Evolutionary conservation across 2,113 vertebrate genomes (phyloP), one percentile per base, ranked within the genome.

Genomic region (Scophthalmus maximus): DNA sequence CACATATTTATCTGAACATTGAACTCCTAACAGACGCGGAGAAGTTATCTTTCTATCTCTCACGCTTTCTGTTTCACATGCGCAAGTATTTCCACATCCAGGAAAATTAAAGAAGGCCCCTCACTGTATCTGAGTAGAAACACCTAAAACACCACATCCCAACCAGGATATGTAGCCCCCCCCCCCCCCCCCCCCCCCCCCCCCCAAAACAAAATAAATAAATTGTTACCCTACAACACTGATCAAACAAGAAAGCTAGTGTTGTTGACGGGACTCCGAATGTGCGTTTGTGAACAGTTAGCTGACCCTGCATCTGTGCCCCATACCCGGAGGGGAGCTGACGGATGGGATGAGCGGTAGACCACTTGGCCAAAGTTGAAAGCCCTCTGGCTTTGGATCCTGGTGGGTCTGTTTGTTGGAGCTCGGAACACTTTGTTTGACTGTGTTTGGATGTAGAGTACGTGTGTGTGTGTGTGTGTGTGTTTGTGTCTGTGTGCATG

Each of bases 311-410:
- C 44, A 65, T 82, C 29, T 68, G 60, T 67, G 77, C 79, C 46
- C 63, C 42, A 58, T 53, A 70, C 73, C 73, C 78, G 75, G 56
- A 82, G 80, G 73, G 63, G 58, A 62, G 46, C 63, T 84, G 85
- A 83, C 55, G 71, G 79, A 89, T 79, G 68, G 59, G 47, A 79
- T 56, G 62, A 84, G 75, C 32, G 66, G 68, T 69, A 40, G 73
- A 86, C 65, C 69, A 66, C 63, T 87, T 92, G 87, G 88, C 73
- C 47, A 32, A 57, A 81, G 75, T 83, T 90, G 73, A 92, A 92
- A 92, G 87, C 67, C 23, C 32, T 81, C 65, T 59, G 66, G 68
- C 72, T n/a, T 63, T 65, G 71, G 79, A 78, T 70, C 75, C 80
- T 38, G 36, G 77, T 57, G 68, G 51, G 61, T 80, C 52, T 76